Base-by-base conservation (phyloP, 2,888 invertebrate species). In the Glyphotaelius pellucidus region DNA sequence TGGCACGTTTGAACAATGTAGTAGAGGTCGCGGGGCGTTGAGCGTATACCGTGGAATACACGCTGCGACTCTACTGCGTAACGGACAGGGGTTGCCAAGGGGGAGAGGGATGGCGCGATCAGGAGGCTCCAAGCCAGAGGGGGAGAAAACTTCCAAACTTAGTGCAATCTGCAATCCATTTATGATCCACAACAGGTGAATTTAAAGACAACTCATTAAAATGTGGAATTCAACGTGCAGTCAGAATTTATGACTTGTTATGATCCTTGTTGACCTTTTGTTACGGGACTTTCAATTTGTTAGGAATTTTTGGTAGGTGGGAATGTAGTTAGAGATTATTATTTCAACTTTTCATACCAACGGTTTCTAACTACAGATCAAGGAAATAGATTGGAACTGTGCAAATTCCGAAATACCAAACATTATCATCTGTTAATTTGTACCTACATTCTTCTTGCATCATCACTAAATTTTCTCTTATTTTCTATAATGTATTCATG, bases 1-100 rank as follows among this genome's bases (percentile, higher is more conserved):
- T 93, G 12, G 88, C 91, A 90, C 90, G 80, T 89, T 89, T 91
- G 90, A 92, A 92, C 91, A 91, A 92, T 90, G 93, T 90, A 91
- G 93, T 89, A 90, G 92, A 92, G 93, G 93, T 93, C 92, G 90
- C 91, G 86, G 79, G 84, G 90, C 67, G 90, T 85, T 85, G 87
- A 84, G 90, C 42, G 92, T 90, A 80, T 47, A 80, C 80, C 42
- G 19, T 47, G 52, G 90, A 89, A 90, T 90, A 90, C 90, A 90
- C 83, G 90, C 90, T 90, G 90, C 83, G 90, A 87, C 90, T 90
- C 83, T 32, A 25, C 67, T 90, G 90, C 81, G 90, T 81, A 83
- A 52, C 35, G 89, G 85, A 30, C 85, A 25, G 47, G 85, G 85
- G 85, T n/a, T 42, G 85, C 15, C n/a, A n/a, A n/a, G 25, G 85